Evolutionary conservation across 2,888 invertebrate genomes (phyloP), one percentile per base, ranked within the genome.

Genomic region (Tenthredo amoena): DNA sequence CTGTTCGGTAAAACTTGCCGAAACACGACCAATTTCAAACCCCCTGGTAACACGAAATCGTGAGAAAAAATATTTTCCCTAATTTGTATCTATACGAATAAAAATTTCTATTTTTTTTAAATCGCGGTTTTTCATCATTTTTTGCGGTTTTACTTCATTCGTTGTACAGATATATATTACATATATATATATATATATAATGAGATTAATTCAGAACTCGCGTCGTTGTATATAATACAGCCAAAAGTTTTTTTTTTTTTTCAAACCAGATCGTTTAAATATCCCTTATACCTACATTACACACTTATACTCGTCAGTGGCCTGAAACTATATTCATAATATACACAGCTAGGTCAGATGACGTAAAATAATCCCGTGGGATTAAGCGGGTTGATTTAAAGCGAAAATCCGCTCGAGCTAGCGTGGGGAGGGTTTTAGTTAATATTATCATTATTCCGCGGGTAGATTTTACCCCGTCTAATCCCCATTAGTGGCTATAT

Each of bases 291-390:
- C 18, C 5, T 50, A 47, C 15, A 15, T 47, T 50, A n/a, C n/a
- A 55, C 7, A n/a, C 55, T 1, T 18, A 50, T 47, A 50, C 5
- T 55, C 55, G 18, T 7, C 55, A 0, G 6, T n/a, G n/a, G 7
- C 6, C 6, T 55, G 7, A 18, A 37, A 18, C 71, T 77, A 31
- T 50, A 31, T 77, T 12, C 40, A 37, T 31, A 77, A 37, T 31
- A 77, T 34, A 37, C 76, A 26, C 31, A 26, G 31, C 21, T 50
- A 77, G 71, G 71, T 40, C 15, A 50, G 76, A 50, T 50, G 76
- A 77, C 76, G 76, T 18, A 77, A 50, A 77, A 77, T 77, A 77
- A 77, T 77, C 76, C 76, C 31, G 5, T 15, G 34, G 47, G 76
- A 50, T 50, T 77, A 50, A 1, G 50, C 4, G 50, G 76, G 76